Base-by-base conservation (phyloP, 1,140 invertebrate genomes). In the Bilobella aurantiaca region DNA sequence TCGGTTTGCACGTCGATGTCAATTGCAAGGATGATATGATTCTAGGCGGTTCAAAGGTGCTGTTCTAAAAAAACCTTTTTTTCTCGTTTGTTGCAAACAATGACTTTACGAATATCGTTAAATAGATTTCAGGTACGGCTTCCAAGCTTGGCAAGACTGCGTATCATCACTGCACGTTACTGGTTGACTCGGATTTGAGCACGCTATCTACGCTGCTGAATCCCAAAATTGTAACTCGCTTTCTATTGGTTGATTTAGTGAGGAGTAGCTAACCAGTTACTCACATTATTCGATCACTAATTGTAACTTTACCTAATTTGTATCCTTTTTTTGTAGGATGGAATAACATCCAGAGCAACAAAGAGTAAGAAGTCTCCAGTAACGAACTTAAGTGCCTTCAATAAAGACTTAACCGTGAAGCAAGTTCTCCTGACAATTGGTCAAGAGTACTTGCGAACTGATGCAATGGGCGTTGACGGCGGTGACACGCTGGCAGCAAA, bases 101-200 rank as follows among this genome's bases (percentile, higher is more conserved):
- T 29, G 14, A 59, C 58, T 59, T 27, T 59, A 29, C 14, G 12
- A 59, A 59, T 23, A 29, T 14, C 46, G 30, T 46, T 34, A 3
- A 8, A 21, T 62, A 90, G 87, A 82, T 96, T 69, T 96, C 93
- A 74, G 93, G 92, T 69, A 93, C 91, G 60, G 93, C 93, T 57
- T 87, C 93, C 16, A 96, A 93, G 79, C 78, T 97, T 56, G 90
- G 89, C 49, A 80, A 84, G 58, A 89, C 87, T 76, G 87, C 89
- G 29, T 98, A 96, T 81, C 93, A 97, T 79, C 93, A 96, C 77
- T 96, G 91, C 77, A 97, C 93, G 30, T 79, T 98, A 59, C 79
- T 96, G 72, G 86, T 93, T 42, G 84, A 90, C 75, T 87, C 86
- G 58, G 86, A 96, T 76, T 87, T 88, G 77, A 74, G 82, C 57